Evolutionary conservation across 2,797 vertebrate genomes (phyloP), one percentile per base, ranked within the genome.

Genomic region (Oceanodroma leucorhoa): DNA sequence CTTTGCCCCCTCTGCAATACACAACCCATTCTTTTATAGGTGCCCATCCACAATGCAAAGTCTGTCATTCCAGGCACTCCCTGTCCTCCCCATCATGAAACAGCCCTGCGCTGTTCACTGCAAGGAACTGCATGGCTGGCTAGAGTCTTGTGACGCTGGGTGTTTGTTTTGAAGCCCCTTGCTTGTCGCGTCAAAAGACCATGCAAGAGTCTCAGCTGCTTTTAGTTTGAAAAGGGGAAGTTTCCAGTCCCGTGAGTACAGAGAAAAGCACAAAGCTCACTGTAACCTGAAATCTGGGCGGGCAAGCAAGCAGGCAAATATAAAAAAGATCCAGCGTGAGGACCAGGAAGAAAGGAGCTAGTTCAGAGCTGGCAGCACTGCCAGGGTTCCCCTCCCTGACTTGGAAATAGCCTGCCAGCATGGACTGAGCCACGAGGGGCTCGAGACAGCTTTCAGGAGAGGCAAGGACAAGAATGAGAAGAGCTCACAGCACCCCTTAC

Each of bases 221-320:
- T 73, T 87, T 83, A 16, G 71, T 38, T 65, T 45, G 53, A 36
- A 89, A 84, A 89, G 48, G 75, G 64, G 83, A 90, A 90, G 36
- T 65, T 78, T 23, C 43, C 34, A 73, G 70, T 48, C 34, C 14
- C 2, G 0, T 73, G 73, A 43, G 41, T 51, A 50, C 34, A 71
- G 34, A 57, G 82, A 67, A 87, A 75, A 91, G 26, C 61, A 72
- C 77, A 45, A 57, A 77, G 54, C 32, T 91, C 87, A n/a, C 5
- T 41, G 23, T 1, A 58, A 40, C 34, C 51, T 45, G 36, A 66
- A 65, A 61, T 51, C 43, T 4, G 41, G 40, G 41, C 7, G 12
- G 40, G 54, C 19, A 38, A 43, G 60, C 30, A 69, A 55, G 27
- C 30, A 79, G 27, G 43, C n/a, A 78, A 58, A 90, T 30, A 57